phyloP scores from a whole-genome alignment of 1,140 invertebrate species.

The Frieseomelitta varia region DNA sequence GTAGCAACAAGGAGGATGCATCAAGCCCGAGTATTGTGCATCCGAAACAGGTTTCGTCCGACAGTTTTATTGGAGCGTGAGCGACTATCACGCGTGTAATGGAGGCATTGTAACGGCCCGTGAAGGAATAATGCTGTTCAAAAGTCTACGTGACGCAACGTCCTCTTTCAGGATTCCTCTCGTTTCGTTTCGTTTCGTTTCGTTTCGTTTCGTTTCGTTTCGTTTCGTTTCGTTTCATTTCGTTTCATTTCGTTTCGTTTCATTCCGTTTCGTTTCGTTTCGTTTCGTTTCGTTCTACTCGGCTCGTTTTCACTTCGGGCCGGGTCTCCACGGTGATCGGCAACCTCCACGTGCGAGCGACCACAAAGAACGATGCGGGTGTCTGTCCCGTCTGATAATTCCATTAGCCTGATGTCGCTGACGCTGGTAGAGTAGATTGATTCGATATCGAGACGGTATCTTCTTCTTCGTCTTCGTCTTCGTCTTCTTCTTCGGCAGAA shows the following conservation, averaged over 20 bases:
- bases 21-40: constrained; percentile 63
- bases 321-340: constrained; percentile 30
- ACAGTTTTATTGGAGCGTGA: constrained; percentile 71
- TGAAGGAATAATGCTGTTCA: constrained; percentile 58
- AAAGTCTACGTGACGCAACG: constrained; percentile 61
- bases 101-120: constrained; percentile 64
- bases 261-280: constrained; percentile 29
- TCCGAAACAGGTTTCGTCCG: constrained; percentile 57
- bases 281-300: constrained; percentile 12
- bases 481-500: neutral
- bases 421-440: constrained; percentile 46
- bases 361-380: constrained; percentile 52
- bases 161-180: constrained; percentile 41
- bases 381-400: constrained; percentile 67
- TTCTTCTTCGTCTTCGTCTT: neutral
- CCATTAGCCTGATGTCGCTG: constrained; percentile 66
- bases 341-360: constrained; percentile 31
- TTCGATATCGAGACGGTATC: constrained; percentile 51
- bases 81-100: constrained; percentile 70
- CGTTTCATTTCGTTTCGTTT: neutral
- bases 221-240: constrained; percentile 27
- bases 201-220: constrained; percentile 11
- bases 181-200: constrained; percentile 43
- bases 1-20: constrained; percentile 56
- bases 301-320: constrained; percentile 55